A percentile compares a stretch with the other conserved stretches of the same genome.
These are phyloP conservation scores for Epizoanthus scotinus DNA, from an alignment of 92 coral and sea anemone species.

Conservation along the genomic window DNA sequence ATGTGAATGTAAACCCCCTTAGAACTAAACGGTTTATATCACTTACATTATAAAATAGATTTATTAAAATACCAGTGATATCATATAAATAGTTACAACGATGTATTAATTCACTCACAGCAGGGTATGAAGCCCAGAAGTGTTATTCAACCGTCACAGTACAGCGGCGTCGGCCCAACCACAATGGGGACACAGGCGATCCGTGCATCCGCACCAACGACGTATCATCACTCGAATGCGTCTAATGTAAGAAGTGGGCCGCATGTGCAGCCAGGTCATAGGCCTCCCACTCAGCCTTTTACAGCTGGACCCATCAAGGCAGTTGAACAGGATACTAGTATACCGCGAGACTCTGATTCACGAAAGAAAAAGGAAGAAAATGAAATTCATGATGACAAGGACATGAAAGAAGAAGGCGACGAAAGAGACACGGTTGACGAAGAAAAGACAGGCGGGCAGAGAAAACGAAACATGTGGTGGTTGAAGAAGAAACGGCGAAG, in stretches of 20 bases:
- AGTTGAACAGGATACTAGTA: slow-evolving; percentile 2
- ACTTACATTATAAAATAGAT: no score
- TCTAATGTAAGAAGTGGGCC: not conserved
- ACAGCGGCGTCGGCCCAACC: not conserved
- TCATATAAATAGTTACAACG: no score
- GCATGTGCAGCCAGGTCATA: slow-evolving; percentile 12
- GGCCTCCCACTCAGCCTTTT: slow-evolving; percentile 35
- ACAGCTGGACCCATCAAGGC: slow-evolving; percentile 4
- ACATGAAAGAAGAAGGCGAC: slow-evolving; percentile 43
- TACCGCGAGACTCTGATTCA: slow-evolving; percentile 18
- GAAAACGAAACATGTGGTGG: slow-evolving; percentile 78
- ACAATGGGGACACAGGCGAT: slow-evolving; percentile 6
- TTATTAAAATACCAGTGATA: no score
- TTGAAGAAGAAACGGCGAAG: slow-evolving; percentile 76
- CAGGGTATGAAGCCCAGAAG: slow-evolving; percentile 26
- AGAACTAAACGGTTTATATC: no score
- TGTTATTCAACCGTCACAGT: slow-evolving; percentile 24
- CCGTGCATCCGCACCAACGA: not conserved
- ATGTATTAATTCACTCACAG: not conserved
- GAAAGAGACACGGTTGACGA: slow-evolving; percentile 42
- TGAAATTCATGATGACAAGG: not conserved
- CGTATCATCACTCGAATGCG: not conserved
- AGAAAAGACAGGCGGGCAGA: slow-evolving; percentile 54
- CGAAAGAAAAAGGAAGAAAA: slow-evolving; percentile 17
- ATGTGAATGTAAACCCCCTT: no score